Percentiles rank a stretch among this genome's conserved stretches.
Conservation (phyloP, 2,113 vertebrate genomes). For the Abramis brama region DNA sequence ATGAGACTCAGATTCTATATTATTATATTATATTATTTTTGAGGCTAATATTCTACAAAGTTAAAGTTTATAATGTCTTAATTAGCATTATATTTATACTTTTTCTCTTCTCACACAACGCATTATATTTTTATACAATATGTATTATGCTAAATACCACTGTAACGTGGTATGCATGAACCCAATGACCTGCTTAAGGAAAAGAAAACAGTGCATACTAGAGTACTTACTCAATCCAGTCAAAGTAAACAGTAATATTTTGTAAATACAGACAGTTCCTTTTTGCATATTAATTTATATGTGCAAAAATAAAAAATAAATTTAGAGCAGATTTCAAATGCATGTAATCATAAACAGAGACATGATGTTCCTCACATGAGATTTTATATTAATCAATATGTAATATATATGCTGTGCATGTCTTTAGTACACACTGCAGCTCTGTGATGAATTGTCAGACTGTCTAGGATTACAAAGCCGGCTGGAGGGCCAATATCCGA, state of each 20-base stretch:
- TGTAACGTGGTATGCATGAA: not conserved
- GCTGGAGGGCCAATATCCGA: conserved; percentile 32
- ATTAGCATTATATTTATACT: not conserved
- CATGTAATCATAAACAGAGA: not conserved
- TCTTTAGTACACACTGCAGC: not conserved
- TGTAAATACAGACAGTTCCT: not conserved
- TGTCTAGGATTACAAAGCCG: conserved; percentile 31
- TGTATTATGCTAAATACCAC: not conserved
- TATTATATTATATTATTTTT: not conserved
- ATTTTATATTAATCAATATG: not conserved
- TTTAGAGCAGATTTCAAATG: not conserved
- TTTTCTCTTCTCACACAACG: not conserved
- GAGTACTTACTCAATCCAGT: not conserved
- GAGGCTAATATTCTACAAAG: not conserved
- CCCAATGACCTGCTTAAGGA: not conserved
- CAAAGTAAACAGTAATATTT: not conserved
- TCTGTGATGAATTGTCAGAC: conserved; percentile 29
- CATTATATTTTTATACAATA: not conserved
- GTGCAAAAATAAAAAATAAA: not conserved
- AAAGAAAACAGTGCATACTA: not conserved
- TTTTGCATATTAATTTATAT: not conserved
- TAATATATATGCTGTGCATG: not conserved
- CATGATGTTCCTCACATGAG: not conserved
- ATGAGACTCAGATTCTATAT: not conserved
- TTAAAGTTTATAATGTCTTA: not conserved